A percentile compares a stretch with the other conserved stretches of the same genome.
Evolutionary conservation across 2,113 vertebrate species (phyloP).

Genomic region (Hoplias malabaricus): DNA sequence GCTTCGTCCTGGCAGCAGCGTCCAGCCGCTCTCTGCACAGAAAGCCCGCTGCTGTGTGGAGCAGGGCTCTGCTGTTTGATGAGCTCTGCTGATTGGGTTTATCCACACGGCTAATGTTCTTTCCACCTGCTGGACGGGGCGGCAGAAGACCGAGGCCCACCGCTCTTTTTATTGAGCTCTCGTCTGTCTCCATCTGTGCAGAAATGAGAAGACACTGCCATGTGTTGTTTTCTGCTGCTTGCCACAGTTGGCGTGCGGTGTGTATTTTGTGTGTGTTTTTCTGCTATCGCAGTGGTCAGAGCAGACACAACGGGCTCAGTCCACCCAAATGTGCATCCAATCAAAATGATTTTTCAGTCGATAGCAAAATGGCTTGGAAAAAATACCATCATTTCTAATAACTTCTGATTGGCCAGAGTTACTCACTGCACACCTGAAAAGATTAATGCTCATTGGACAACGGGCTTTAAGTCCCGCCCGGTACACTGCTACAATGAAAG

Average conservation of each 20-base stretch:
- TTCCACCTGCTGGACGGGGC: slow-evolving; percentile 17
- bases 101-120: slow-evolving; percentile 32
- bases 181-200: not conserved
- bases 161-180: slow-evolving; percentile 10
- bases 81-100: slow-evolving; percentile 42
- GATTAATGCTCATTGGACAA: no score
- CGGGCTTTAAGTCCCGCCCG: no score
- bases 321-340: no score
- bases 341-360: no score
- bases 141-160: not conserved
- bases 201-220: not conserved
- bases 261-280: not conserved
- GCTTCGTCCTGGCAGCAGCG: slow-evolving; percentile 24
- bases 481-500: no score
- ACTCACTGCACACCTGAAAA: no score
- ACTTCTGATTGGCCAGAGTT: no score
- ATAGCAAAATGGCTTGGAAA: no score
- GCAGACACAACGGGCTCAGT: no score
- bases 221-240: not conserved
- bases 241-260: not conserved
- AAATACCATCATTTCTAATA: no score
- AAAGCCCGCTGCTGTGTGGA: slow-evolving; percentile 39
- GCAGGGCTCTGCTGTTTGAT: slow-evolving; percentile 25
- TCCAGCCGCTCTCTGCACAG: slow-evolving; percentile 17
- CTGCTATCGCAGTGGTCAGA: no score